phyloP scores from a whole-genome alignment of 2,797 vertebrate genomes.

The Echeneis naucrates region DNA sequence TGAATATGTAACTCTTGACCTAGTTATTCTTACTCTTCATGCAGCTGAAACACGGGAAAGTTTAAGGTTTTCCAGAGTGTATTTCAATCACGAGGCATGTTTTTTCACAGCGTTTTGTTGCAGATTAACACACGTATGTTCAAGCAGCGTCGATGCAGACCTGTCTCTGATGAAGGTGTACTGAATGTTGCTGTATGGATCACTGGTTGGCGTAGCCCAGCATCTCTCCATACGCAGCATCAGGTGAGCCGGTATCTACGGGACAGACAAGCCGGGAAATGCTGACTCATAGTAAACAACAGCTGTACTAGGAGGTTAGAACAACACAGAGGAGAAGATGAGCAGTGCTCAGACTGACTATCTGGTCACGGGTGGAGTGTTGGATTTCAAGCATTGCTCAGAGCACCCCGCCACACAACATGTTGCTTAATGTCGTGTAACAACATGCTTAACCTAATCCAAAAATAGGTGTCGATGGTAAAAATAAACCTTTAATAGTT shows the following conservation, averaged over 20 bases:
- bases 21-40: neutral
- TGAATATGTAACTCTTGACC: neutral
- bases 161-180: slow-evolving; percentile 86
- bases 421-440: slow-evolving; percentile 61
- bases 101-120: too few relatives aligned
- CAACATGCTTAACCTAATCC: slow-evolving; percentile 23
- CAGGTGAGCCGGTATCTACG: slow-evolving; percentile 82
- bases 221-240: slow-evolving; percentile 84
- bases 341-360: slow-evolving; percentile 38
- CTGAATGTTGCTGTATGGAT: slow-evolving; percentile 84
- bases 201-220: slow-evolving; percentile 86
- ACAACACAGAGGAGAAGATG: slow-evolving; percentile 20
- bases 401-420: slow-evolving; percentile 34
- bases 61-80: neutral
- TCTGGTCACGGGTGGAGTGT: slow-evolving; percentile 51
- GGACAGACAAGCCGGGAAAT: slow-evolving; percentile 38
- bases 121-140: neutral
- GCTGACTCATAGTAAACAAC: slow-evolving; percentile 73
- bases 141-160: slow-evolving; percentile 49
- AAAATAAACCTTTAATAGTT: slow-evolving; percentile 13
- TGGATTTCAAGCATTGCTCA: slow-evolving; percentile 43
- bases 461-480: slow-evolving; percentile 59
- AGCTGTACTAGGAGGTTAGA: slow-evolving; percentile 50
- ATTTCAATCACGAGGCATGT: neutral
- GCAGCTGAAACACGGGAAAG: neutral